Percentiles rank a stretch among this genome's conserved stretches.
phyloP scores from a whole-genome alignment of 30 jellyfish, hydroid and myxozoan genomes.

The Hydractinia echinata region DNA sequence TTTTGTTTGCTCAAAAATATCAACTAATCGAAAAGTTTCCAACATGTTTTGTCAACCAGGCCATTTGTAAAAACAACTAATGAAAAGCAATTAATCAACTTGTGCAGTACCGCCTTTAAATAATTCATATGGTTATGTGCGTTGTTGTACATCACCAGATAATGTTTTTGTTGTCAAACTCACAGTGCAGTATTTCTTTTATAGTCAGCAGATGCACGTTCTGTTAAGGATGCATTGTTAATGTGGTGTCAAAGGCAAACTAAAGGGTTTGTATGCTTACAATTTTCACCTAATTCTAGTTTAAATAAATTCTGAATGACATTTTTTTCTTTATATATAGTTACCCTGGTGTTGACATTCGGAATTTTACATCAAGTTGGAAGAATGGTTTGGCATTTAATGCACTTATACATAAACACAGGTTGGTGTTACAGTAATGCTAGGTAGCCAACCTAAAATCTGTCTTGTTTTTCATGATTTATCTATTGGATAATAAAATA shows the following conservation, averaged over 20 bases:
- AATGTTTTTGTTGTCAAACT: no score
- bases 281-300: not conserved
- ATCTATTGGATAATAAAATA: not conserved
- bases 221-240: constrained; percentile 76
- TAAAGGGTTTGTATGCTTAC: constrained; percentile 47
- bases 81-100: no score
- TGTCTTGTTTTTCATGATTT: not conserved
- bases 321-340: constrained; percentile 12
- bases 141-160: no score
- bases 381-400: constrained; percentile 81
- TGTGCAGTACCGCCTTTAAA: no score
- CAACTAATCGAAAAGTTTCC: no score
- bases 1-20: no score
- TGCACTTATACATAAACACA: constrained; percentile 77
- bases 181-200: no score
- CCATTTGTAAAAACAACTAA: no score
- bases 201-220: constrained; percentile 51
- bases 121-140: no score
- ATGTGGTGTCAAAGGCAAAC: constrained; percentile 83
- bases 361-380: constrained; percentile 75
- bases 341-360: constrained; percentile 67
- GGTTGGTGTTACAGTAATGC: constrained; percentile 24
- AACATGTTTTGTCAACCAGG: no score
- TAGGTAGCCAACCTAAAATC: not conserved
- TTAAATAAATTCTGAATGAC: not conserved